These are phyloP conservation scores for Zele albiditarsus DNA, from an alignment of 2,888 invertebrate species.

Conservation along the genomic window DNA sequence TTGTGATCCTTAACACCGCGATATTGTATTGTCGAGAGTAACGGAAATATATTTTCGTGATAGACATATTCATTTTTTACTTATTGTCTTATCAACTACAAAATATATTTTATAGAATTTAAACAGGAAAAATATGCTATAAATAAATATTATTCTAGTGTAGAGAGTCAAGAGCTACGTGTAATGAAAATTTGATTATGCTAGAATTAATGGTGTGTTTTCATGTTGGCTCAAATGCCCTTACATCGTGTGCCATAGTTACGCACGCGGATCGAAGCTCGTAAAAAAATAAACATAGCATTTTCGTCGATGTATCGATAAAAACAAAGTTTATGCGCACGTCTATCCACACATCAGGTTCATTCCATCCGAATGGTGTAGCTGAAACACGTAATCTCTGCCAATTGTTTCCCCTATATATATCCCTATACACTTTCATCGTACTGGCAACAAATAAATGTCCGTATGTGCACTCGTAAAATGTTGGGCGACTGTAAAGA, in stretches of 20 bases:
- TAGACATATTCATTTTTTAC: too few relatives aligned
- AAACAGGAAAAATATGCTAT: slow-evolving; percentile 22
- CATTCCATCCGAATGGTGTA: neutral
- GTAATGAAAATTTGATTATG: slow-evolving; percentile 48
- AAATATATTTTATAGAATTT: slow-evolving; percentile 7
- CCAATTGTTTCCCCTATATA: slow-evolving; percentile 22
- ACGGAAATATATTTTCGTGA: too few relatives aligned
- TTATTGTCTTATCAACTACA: neutral
- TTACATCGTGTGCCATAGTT: slow-evolving; percentile 31
- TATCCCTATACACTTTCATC: neutral
- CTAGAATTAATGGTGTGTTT: slow-evolving; percentile 48
- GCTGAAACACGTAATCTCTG: slow-evolving; percentile 16
- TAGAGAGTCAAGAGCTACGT: neutral
- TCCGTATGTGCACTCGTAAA: slow-evolving; percentile 7
- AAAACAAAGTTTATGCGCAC: slow-evolving; percentile 1
- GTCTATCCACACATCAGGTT: neutral
- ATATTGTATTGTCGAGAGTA: too few relatives aligned
- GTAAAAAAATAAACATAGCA: slow-evolving; percentile 14
- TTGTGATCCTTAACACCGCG: too few relatives aligned
- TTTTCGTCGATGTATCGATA: neutral
- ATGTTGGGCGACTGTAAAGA: neutral
- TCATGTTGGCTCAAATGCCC: slow-evolving; percentile 36
- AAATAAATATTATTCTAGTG: slow-evolving; percentile 41
- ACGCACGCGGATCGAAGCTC: slow-evolving; percentile 40
- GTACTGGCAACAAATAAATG: slow-evolving; percentile 22